Base-by-base conservation (phyloP, 2,113 vertebrate genomes). In the Mugil cephalus region DNA sequence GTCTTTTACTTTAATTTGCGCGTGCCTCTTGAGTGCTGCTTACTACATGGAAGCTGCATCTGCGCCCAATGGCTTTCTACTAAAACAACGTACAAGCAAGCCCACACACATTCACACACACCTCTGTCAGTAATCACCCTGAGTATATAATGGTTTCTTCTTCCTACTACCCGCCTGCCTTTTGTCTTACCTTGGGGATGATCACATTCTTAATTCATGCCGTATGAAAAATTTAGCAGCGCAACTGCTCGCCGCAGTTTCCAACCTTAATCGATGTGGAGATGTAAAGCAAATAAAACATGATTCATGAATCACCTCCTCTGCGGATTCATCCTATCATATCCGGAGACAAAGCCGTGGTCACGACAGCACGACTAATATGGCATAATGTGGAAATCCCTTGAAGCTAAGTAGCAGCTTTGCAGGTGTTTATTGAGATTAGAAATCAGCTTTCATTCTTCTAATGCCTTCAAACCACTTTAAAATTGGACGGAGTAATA, bases 381-480 rank as follows among this genome's bases (percentile, higher is more conserved):
- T 75, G 60, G 35, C 58, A 81, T 72, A 56, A 81, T 59, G 54
- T 59, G 10, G 15, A 80, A 60, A 21, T 76, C 63, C 83, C 83
- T 80, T 64, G 56, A 65, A 89, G 85, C 80, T 61, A 63, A 72
- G 53, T 52, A 70, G 42, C 63, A 60, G 68, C 38, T 84, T 85
- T 77, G 67, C 88, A 89, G 73, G 79, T 81, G 74, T 89, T 82
- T 79, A 81, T 65, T 50, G 61, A 74, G 80, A 88, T 86, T 86
- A 83, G 46, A 79, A 83, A 83, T 60, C 59, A 75, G 51, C 35
- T 54, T 80, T 83, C 76, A 61, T 79, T 65, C 65, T 74, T 60
- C 34, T 50, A 68, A 83, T 86, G 83, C 87, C 87, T 84, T 80
- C 80, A 71, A 86, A 89, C 89, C 74, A 79, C 71, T 81, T 91